Percentiles rank a stretch among this genome's conserved stretches.
Conservation (phyloP, 2,888 invertebrate species). For the Monoplex corrugatus region DNA sequence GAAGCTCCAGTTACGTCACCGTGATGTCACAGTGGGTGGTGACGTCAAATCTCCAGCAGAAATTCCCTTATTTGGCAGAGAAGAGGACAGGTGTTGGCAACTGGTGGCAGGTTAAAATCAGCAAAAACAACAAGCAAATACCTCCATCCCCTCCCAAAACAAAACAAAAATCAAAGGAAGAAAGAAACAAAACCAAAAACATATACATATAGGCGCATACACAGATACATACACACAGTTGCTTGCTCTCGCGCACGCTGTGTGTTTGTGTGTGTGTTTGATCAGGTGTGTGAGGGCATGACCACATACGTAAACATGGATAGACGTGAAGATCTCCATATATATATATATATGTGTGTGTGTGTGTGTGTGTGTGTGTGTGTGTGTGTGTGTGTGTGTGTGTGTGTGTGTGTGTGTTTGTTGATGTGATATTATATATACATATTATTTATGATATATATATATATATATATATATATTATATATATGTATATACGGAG, state of each 20-base stretch:
- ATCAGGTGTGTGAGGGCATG: background rate
- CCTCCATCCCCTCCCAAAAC: no score
- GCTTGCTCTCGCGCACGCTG: no score
- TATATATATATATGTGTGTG: background rate
- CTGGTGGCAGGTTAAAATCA: conserved; percentile 73
- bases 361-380: background rate
- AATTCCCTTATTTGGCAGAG: conserved; percentile 70
- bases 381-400: conserved; percentile 7
- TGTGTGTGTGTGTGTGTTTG: no score
- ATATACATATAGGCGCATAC: background rate
- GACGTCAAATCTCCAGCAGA: conserved; percentile 64
- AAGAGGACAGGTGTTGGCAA: conserved; percentile 69
- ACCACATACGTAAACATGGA: background rate
- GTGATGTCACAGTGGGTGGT: conserved; percentile 74
- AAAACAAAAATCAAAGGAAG: no score
- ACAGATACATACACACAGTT: background rate
- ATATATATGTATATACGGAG: no score
- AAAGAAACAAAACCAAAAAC: no score
- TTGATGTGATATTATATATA: no score
- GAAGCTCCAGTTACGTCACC: conserved; percentile 74
- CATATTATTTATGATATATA: no score
- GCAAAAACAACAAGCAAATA: no score
- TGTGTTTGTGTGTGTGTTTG: no score
- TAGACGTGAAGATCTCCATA: background rate
- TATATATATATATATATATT: no score